phyloP scores from a whole-genome alignment of 2,888 invertebrate genomes.

The Yponomeuta malinellus region DNA sequence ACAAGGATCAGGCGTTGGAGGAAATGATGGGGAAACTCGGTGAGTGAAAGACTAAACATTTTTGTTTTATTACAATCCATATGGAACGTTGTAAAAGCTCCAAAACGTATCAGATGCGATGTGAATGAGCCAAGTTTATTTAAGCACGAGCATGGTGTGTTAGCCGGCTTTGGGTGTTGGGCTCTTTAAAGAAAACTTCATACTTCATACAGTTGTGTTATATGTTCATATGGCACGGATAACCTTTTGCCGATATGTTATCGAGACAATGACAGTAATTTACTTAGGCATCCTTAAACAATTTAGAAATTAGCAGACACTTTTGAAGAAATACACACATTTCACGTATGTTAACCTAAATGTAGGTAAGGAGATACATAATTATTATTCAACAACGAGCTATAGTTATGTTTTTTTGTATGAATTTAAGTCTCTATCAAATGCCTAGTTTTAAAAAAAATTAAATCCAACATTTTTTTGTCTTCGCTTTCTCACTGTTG shows the following conservation, averaged over 20 bases:
- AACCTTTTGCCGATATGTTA: background rate
- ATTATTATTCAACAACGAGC: too few relatives aligned
- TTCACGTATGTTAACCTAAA: background rate
- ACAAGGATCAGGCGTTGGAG: constrained; percentile 78
- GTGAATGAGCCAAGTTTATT: constrained; percentile 8
- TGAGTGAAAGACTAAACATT: constrained; percentile 43
- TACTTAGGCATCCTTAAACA: background rate
- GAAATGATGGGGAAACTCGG: constrained; percentile 81
- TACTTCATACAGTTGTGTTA: background rate
- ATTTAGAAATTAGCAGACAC: background rate
- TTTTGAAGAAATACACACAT: background rate
- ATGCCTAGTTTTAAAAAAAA: too few relatives aligned
- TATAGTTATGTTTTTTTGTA: too few relatives aligned
- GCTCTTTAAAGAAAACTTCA: background rate
- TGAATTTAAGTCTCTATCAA: too few relatives aligned
- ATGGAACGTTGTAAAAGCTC: constrained; percentile 20
- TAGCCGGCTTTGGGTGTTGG: background rate
- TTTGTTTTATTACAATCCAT: constrained; percentile 16
- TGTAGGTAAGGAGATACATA: too few relatives aligned
- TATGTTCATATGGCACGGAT: background rate
- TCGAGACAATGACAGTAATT: background rate
- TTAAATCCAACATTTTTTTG: too few relatives aligned
- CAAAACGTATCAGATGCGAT: background rate
- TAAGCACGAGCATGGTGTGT: background rate
- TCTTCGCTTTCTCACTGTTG: too few relatives aligned